Conservation (phyloP, 2,888 invertebrate genomes). For the Hypomecis atomaria region DNA sequence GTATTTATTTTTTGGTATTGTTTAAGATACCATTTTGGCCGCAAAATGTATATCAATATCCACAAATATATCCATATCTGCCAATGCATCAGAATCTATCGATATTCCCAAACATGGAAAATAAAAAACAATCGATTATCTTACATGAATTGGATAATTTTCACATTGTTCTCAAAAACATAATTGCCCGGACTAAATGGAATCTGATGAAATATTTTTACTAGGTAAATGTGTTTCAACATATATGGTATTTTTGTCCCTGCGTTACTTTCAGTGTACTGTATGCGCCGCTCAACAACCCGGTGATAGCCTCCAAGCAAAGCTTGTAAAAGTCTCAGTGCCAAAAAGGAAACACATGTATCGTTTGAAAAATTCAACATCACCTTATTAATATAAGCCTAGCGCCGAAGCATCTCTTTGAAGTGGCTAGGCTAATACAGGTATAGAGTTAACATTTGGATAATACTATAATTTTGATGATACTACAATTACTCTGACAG, state of each 20-base stretch:
- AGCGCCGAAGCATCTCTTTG: not conserved
- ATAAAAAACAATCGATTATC: slow-evolving; percentile 2
- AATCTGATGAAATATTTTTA: slow-evolving; percentile 15
- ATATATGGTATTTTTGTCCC: slow-evolving; percentile 19
- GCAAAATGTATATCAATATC: slow-evolving; percentile 26
- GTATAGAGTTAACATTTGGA: not conserved
- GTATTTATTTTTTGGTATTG: slow-evolving; percentile 25
- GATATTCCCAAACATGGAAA: slow-evolving; percentile 1
- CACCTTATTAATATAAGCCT: slow-evolving; percentile 59
- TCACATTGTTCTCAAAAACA: slow-evolving; percentile 19
- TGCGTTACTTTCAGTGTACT: slow-evolving; percentile 65
- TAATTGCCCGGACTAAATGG: slow-evolving; percentile 24
- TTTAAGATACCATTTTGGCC: slow-evolving; percentile 26
- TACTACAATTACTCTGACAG: slow-evolving; percentile 46
- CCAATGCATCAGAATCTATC: not conserved
- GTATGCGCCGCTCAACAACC: slow-evolving; percentile 52
- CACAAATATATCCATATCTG: slow-evolving; percentile 10
- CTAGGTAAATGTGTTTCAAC: slow-evolving; percentile 19
- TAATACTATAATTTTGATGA: slow-evolving; percentile 1
- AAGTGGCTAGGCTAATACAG: not conserved
- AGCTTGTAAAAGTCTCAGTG: slow-evolving; percentile 59
- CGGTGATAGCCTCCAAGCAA: slow-evolving; percentile 37
- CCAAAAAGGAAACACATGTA: slow-evolving; percentile 65
- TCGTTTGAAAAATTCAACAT: slow-evolving; percentile 60
- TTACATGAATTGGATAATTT: slow-evolving; percentile 26